These are phyloP conservation scores for Tipula unca DNA, from an alignment of 2,888 invertebrate genomes.

Conservation along the genomic window DNA sequence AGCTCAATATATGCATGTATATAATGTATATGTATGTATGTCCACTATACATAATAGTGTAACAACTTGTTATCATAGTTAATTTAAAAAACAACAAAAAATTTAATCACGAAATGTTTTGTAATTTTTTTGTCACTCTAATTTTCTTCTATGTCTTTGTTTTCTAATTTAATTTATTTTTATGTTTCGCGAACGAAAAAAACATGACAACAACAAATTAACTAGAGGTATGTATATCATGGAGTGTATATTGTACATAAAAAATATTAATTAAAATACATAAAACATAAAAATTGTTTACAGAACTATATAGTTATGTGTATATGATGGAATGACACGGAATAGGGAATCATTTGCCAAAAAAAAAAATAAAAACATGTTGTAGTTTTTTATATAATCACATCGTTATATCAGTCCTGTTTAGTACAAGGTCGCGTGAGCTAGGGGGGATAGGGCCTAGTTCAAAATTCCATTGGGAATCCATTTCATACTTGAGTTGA, in stretches of 20 bases:
- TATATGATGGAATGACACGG: not conserved
- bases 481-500: too few relatives aligned
- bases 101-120: not conserved
- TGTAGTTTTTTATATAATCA: not conserved
- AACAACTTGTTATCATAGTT: not conserved
- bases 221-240: not conserved
- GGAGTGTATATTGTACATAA: not conserved
- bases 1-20: not conserved
- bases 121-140: not conserved
- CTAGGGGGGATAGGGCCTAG: too few relatives aligned
- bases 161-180: not conserved
- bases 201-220: not conserved
- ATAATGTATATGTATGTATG: too few relatives aligned
- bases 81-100: not conserved
- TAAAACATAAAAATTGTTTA: not conserved
- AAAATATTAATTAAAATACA: not conserved
- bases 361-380: too few relatives aligned
- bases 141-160: not conserved
- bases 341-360: not conserved
- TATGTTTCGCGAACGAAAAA: not conserved
- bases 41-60: not conserved
- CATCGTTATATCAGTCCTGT: not conserved
- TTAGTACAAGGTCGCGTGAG: not conserved
- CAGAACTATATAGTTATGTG: not conserved
- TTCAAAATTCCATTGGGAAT: too few relatives aligned